Conservation (phyloP, 2,113 vertebrate genomes). For the Circaetus cinerascens region DNA sequence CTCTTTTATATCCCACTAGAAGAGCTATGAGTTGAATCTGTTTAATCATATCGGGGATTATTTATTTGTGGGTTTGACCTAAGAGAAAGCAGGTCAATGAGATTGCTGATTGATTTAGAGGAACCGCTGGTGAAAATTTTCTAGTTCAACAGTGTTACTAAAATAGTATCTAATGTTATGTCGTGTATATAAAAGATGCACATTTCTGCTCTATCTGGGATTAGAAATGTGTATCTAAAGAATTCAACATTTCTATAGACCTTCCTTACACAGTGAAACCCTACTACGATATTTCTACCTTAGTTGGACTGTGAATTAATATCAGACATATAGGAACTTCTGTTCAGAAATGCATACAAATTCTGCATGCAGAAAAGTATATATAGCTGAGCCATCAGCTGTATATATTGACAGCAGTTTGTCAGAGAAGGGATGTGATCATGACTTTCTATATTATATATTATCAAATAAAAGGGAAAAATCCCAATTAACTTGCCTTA, state of each 20-base stretch:
- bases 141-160: not conserved
- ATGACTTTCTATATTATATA: fast-evolving
- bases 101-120: not conserved
- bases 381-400: not conserved
- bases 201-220: not conserved
- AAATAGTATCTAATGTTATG: not conserved
- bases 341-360: not conserved
- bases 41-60: not conserved
- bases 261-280: not conserved
- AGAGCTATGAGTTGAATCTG: not conserved
- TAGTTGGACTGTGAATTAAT: not conserved
- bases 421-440: not conserved
- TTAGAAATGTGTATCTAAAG: not conserved
- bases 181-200: fast-evolving
- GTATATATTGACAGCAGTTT: not conserved
- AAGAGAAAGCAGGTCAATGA: not conserved
- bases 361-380: not conserved
- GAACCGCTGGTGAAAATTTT: not conserved
- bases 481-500: not conserved
- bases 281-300: not conserved
- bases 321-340: not conserved
- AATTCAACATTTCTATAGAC: not conserved
- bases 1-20: not conserved
- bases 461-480: not conserved
- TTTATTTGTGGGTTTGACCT: not conserved